phyloP scores from a whole-genome alignment of 1,140 invertebrate species.

The Drosophila parvula region DNA sequence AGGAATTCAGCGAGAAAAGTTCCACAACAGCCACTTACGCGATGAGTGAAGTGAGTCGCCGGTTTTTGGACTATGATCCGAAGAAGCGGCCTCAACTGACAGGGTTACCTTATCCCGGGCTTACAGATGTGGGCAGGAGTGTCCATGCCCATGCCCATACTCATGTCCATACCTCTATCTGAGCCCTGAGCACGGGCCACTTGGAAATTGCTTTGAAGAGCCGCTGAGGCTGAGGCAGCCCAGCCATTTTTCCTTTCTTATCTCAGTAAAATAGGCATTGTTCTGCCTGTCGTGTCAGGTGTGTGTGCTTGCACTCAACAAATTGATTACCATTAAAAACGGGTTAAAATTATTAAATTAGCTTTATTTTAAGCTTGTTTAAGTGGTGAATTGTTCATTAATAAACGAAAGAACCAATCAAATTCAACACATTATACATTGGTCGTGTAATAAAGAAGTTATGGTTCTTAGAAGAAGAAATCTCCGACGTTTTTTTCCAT shows the following conservation, averaged over 20 bases:
- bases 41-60: conserved; percentile 56
- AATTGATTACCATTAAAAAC: not conserved
- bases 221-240: conserved; percentile 43
- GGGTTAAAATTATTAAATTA: too few species aligned
- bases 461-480: too few species aligned
- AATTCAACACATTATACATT: not conserved
- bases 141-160: conserved; percentile 8
- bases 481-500: too few species aligned
- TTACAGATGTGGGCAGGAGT: conserved; percentile 6
- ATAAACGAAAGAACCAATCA: not conserved
- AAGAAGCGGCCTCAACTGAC: conserved; percentile 7
- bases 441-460: not conserved
- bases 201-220: conserved; percentile 69
- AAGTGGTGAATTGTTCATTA: not conserved
- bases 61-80: conserved; percentile 37
- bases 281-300: conserved; percentile 28
- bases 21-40: conserved; percentile 66
- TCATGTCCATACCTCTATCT: conserved; percentile 2
- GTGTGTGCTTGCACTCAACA: conserved; percentile 4
- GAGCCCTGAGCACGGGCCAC: conserved; percentile 48
- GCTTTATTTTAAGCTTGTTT: not conserved
- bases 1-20: conserved; percentile 25
- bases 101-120: conserved; percentile 9
- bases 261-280: conserved; percentile 75
- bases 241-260: conserved; percentile 63